Base-by-base conservation (phyloP, 2,888 invertebrate genomes). In the Polylopha cassiicola region DNA sequence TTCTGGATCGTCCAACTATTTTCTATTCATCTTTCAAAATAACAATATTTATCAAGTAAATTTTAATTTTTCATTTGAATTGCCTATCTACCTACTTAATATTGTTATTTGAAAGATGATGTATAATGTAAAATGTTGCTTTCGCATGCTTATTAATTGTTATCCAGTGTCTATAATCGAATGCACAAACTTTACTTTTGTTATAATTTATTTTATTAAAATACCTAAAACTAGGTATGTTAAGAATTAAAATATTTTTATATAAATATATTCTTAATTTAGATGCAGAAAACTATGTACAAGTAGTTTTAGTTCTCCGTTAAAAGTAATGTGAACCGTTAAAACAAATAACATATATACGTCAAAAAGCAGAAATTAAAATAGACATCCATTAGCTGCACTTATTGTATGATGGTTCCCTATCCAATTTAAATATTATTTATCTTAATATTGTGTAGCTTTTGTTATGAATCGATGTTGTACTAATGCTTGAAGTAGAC, bases 1-100 rank as follows among this genome's bases (percentile, higher is more conserved):
- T 84, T 82, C 65, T 81, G 82, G 84, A 79, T 84, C 85, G 84
- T 85, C 82, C 82, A 81, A 80, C 77, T 76, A 72, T 58, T 51
- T 53, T 50, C 29, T 23, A 64, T 43, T 49, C 61, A 63, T 73
- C 70, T 71, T 66, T 68, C 67, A 61, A 60, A 60, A 71, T 72
- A 73, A 75, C 73, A 67, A 62, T 55, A 18, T 28, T 23, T 28
- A 32, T 18, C 22, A 43, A 7, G 43, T 42, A 7, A 37, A 32
- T 29, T 36, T 38, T 45, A 47, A 42, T 41, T 36, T 48, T 26
- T 46, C 47, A 39, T 30, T 3, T 50, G n/a, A n/a, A n/a, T n/a
- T n/a, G n/a, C n/a, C n/a, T n/a, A n/a, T n/a, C n/a, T n/a, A n/a
- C n/a, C n/a, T n/a, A n/a, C 16, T 22, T 31, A 33, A 31, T 42